A percentile compares a stretch with the other conserved stretches of the same genome.
Conservation (phyloP, 2,888 invertebrate genomes). For the Caenorhabditis wallacei region DNA sequence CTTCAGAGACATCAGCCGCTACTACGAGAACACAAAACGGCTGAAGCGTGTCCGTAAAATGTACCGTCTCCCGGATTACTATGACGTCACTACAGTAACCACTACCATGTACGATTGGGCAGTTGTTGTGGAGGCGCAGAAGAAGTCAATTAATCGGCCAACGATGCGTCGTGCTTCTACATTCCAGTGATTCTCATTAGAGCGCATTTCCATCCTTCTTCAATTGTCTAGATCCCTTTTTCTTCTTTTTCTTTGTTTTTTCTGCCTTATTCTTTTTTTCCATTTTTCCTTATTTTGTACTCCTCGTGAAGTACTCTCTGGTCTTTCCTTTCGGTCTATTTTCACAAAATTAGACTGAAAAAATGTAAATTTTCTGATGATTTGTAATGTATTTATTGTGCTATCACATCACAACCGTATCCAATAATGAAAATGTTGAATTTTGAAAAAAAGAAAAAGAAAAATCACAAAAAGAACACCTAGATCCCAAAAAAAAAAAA, state of each 20-base stretch:
- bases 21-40: conserved; percentile 78
- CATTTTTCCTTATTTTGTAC: conserved; percentile 13
- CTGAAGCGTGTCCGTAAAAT: conserved; percentile 80
- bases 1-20: conserved; percentile 78
- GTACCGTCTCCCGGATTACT: conserved; percentile 79
- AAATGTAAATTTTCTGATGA: conserved; percentile 6
- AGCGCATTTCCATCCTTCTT: background rate
- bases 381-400: conserved; percentile 26
- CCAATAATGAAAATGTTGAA: background rate
- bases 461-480: background rate
- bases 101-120: conserved; percentile 81
- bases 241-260: too few species aligned
- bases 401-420: conserved; percentile 62
- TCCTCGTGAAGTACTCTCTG: conserved; percentile 43
- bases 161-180: conserved; percentile 65
- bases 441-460: background rate
- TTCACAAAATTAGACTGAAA: conserved; percentile 19
- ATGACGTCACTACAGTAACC: conserved; percentile 78
- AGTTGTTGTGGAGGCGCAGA: conserved; percentile 77
- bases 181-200: conserved; percentile 19
- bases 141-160: conserved; percentile 66
- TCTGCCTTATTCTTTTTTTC: background rate
- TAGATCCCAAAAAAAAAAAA: background rate
- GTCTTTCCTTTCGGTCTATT: conserved; percentile 13
- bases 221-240: background rate